Percentiles rank a stretch among this genome's conserved stretches.
Evolutionary conservation across 2,888 invertebrate species (phyloP).

Genomic region (Rosalia funebris): DNA sequence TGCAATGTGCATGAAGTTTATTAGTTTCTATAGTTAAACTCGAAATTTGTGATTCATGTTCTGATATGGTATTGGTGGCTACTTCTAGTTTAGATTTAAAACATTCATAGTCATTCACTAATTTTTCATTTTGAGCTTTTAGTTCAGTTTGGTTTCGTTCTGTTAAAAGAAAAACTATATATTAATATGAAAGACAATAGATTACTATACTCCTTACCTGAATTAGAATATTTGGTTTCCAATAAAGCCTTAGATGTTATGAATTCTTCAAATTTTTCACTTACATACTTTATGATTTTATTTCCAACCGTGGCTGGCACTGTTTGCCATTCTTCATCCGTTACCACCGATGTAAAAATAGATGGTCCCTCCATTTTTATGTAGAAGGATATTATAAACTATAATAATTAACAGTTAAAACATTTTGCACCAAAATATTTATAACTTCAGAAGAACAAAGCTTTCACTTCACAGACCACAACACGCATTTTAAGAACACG

Average conservation of each 20-base stretch:
- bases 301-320: conserved; percentile 67
- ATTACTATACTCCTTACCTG: conserved; percentile 65
- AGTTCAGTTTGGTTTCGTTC: conserved; percentile 39
- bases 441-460: conserved; percentile 20
- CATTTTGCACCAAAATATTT: conserved; percentile 19
- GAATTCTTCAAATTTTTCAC: conserved; percentile 75
- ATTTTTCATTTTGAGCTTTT: conserved; percentile 65
- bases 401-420: no score
- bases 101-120: conserved; percentile 73
- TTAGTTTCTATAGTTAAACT: conserved; percentile 72
- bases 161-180: conserved; percentile 19
- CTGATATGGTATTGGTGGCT: conserved; percentile 71
- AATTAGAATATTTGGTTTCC: conserved; percentile 72
- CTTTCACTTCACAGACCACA: background rate
- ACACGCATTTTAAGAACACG: background rate
- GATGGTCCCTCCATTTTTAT: conserved; percentile 56
- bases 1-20: conserved; percentile 72
- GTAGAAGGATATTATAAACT: no score
- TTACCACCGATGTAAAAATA: conserved; percentile 62
- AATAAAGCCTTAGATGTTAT: conserved; percentile 79
- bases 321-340: conserved; percentile 67
- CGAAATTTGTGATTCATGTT: conserved; percentile 74
- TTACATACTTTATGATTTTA: conserved; percentile 72
- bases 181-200: background rate
- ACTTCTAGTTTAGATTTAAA: conserved; percentile 71